Evolutionary conservation across 2,797 vertebrate genomes (phyloP).

Genomic region (Garrulus glandarius): DNA sequence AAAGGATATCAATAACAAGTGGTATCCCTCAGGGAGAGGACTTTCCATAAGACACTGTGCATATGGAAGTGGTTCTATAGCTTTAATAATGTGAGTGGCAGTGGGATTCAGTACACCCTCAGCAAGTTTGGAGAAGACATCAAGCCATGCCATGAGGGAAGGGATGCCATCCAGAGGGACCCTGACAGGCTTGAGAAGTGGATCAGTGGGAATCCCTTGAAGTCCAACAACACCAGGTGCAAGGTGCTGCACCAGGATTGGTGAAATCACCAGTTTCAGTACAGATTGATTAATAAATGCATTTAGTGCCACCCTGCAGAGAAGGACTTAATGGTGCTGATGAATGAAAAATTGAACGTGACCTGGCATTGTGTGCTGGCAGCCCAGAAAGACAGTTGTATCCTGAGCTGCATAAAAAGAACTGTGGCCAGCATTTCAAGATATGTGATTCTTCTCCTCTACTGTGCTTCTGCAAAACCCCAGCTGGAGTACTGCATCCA

Average conservation of each 20-base stretch:
- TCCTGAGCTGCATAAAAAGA: neutral
- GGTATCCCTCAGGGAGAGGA: neutral
- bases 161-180: neutral
- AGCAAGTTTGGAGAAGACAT: neutral
- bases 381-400: neutral
- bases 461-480: neutral
- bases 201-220: neutral
- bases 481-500: neutral
- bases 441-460: neutral
- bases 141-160: neutral
- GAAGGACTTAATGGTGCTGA: too few species aligned
- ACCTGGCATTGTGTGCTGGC: neutral
- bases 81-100: neutral
- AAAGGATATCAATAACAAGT: neutral
- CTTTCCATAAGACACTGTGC: neutral
- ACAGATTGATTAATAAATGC: neutral
- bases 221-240: neutral
- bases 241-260: neutral
- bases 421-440: neutral
- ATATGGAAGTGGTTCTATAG: too few species aligned
- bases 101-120: neutral
- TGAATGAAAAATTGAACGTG: neutral
- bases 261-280: neutral
- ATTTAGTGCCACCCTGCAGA: neutral
- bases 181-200: neutral